phyloP scores from a whole-genome alignment of 1,140 invertebrate genomes.

The Rhyacophila brunnea region DNA sequence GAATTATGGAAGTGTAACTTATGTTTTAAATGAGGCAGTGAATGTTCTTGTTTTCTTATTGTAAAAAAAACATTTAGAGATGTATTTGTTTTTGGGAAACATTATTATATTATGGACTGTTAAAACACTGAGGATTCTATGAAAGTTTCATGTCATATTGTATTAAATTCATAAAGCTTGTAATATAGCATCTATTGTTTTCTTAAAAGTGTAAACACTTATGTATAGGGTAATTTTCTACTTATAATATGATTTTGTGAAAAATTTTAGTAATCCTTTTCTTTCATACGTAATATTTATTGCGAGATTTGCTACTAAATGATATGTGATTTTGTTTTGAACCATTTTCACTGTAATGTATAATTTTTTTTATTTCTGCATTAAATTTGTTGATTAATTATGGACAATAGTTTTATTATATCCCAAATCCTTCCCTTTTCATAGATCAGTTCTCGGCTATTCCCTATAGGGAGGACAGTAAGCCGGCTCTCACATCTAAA shows the following conservation, averaged over 20 bases:
- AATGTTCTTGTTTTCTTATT: no score
- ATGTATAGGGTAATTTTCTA: slow-evolving; percentile 26
- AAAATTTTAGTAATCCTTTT: slow-evolving; percentile 17
- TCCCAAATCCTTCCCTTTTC: no score
- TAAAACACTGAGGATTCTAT: no score
- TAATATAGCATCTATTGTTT: slow-evolving; percentile 19
- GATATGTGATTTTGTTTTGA: slow-evolving; percentile 14
- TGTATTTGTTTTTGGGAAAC: not conserved
- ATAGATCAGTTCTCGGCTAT: no score
- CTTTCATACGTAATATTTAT: slow-evolving; percentile 16
- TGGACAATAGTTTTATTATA: not conserved
- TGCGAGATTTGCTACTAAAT: slow-evolving; percentile 15
- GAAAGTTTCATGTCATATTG: no score
- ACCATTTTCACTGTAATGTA: slow-evolving; percentile 14
- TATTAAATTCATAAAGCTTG: slow-evolving; percentile 19
- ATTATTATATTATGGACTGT: not conserved
- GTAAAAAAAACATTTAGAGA: not conserved
- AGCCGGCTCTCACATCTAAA: no score
- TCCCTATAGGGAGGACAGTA: no score
- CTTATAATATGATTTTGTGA: slow-evolving; percentile 21
- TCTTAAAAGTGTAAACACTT: slow-evolving; percentile 17
- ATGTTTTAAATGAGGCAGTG: no score
- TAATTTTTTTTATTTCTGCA: slow-evolving; percentile 21
- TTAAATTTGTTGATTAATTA: slow-evolving; percentile 29
- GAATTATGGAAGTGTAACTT: not conserved